These are phyloP conservation scores for Rhabdomys dilectus DNA, from an alignment of 2,113 vertebrate species.

Conservation along the genomic window DNA sequence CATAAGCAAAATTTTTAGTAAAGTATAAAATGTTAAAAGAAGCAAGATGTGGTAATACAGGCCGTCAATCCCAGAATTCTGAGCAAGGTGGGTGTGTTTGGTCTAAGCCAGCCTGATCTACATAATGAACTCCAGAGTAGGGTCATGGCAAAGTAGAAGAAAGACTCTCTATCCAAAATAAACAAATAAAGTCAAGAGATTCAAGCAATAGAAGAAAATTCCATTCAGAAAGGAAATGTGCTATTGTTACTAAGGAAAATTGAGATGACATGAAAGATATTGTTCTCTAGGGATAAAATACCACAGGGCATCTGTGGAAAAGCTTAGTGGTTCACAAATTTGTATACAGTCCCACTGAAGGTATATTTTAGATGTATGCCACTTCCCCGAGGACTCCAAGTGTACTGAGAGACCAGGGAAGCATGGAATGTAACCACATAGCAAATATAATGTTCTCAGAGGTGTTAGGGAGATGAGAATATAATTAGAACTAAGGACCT, in stretches of 20 bases:
- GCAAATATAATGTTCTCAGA: neutral
- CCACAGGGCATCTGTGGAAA: neutral
- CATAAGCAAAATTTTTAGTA: neutral
- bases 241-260: neutral
- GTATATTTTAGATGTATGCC: neutral
- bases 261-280: neutral
- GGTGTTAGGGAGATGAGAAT: neutral
- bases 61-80: neutral
- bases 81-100: neutral
- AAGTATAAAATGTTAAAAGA: neutral
- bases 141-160: neutral
- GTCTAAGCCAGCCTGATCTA: neutral
- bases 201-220: slow-evolving; percentile 1
- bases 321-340: neutral
- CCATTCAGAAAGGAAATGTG: slow-evolving; percentile 1
- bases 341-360: neutral
- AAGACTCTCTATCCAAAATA: neutral
- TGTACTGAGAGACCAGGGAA: neutral
- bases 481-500: neutral
- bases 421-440: neutral
- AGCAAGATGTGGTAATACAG: neutral
- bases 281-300: slow-evolving; percentile 24
- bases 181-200: neutral
- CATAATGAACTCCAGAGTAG: neutral
- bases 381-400: neutral